Conservation (phyloP, 2,797 vertebrate species). For the Cossypha caffra region DNA sequence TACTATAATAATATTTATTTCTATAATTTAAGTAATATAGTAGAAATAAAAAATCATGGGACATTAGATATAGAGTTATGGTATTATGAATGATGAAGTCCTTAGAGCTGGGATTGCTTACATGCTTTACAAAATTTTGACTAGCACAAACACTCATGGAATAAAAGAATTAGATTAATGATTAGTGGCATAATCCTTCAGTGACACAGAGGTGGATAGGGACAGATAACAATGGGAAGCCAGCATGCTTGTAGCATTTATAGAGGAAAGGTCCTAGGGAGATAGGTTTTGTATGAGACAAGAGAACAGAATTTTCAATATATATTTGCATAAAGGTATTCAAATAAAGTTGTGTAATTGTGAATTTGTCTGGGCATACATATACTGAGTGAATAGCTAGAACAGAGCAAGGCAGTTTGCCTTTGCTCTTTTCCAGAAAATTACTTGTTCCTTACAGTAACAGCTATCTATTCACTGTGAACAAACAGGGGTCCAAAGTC, state of each 20-base stretch:
- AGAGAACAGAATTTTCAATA: not conserved
- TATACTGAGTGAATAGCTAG: not conserved
- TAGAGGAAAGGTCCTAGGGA: not conserved
- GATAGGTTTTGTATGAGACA: not conserved
- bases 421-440: not conserved
- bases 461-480: not conserved
- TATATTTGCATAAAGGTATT: not conserved
- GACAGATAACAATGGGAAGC: not conserved
- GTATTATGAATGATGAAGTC: not conserved
- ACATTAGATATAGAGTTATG: not conserved
- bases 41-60: not conserved
- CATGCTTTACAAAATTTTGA: not conserved
- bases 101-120: not conserved
- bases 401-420: not conserved
- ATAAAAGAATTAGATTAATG: not conserved
- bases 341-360: not conserved
- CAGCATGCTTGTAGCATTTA: not conserved
- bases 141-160: not conserved
- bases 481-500: not conserved
- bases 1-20: not conserved
- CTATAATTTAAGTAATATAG: not conserved
- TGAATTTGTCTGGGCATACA: not conserved
- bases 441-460: not conserved
- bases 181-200: not conserved
- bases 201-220: not conserved